These are phyloP conservation scores for Podarcis cretensis DNA, from an alignment of 2,113 vertebrate genomes.

Conservation along the genomic window DNA sequence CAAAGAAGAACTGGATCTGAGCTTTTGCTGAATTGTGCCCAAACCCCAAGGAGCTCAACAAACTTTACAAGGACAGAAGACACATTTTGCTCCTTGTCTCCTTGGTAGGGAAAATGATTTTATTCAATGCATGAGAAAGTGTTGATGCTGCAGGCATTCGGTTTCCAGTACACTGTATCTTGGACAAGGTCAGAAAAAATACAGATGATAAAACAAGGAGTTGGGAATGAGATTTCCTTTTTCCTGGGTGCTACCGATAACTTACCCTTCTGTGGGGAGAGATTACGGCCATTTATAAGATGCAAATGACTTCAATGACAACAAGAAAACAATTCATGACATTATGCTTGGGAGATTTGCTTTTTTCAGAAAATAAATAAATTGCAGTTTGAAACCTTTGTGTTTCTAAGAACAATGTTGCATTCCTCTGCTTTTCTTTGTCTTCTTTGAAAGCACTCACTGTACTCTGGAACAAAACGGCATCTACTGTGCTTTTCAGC, in stretches of 20 bases:
- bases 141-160: accelerated
- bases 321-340: conserved; percentile 12
- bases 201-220: background rate
- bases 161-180: background rate
- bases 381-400: conserved; percentile 1
- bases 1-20: background rate
- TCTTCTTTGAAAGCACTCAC: conserved; percentile 22
- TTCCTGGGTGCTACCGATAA: background rate
- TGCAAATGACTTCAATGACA: background rate
- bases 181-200: background rate
- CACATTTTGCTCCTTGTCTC: background rate
- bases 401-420: conserved; percentile 4
- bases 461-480: conserved; percentile 42
- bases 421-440: conserved; percentile 29
- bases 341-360: background rate
- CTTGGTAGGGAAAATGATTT: background rate
- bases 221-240: conserved; percentile 1
- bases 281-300: background rate
- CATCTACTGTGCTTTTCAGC: conserved; percentile 25
- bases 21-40: background rate
- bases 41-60: background rate
- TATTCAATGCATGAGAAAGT: accelerated
- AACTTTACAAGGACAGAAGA: background rate
- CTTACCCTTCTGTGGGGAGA: background rate
- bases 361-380: background rate